A percentile compares a stretch with the other conserved stretches of the same genome.
These are phyloP conservation scores for Hyalella azteca DNA, from an alignment of 2,888 invertebrate genomes.

Conservation along the genomic window DNA sequence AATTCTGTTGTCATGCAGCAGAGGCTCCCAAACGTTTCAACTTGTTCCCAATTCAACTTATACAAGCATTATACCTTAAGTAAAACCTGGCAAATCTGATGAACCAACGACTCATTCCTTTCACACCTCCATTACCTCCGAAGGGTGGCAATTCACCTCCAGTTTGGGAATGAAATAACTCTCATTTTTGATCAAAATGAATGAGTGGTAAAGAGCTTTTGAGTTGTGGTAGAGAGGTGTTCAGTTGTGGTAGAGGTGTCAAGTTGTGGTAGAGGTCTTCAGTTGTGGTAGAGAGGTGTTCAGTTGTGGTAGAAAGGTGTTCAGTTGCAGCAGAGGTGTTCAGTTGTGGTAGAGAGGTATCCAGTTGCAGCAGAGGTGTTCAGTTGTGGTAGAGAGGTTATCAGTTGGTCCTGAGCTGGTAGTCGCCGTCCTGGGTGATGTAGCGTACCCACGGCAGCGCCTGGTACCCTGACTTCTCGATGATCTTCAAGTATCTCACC, in stretches of 20 bases:
- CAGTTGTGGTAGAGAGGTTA: background rate
- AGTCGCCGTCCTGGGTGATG: conserved; percentile 98
- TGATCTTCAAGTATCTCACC: conserved; percentile 93
- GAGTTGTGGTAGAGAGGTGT: background rate
- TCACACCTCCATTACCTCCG: no score
- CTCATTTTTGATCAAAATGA: no score
- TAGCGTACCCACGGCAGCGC: conserved; percentile 99
- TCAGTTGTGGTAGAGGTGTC: background rate
- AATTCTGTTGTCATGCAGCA: no score
- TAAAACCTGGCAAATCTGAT: no score
- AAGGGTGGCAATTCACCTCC: no score
- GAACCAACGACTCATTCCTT: no score
- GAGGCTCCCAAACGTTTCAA: no score
- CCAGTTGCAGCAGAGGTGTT: background rate
- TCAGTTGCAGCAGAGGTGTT: background rate
- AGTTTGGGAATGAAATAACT: no score
- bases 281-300: no score
- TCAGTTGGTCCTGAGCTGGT: conserved; percentile 92
- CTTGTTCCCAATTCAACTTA: no score
- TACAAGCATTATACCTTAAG: no score
- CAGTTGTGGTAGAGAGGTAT: background rate
- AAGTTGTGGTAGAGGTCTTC: background rate
- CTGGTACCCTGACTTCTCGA: conserved; percentile 98
- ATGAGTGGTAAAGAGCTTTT: no score
- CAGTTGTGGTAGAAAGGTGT: background rate